Percentiles rank a stretch among this genome's conserved stretches.
Evolutionary conservation across 2,797 vertebrate genomes (phyloP).

Genomic region (Poecilia velifera): DNA sequence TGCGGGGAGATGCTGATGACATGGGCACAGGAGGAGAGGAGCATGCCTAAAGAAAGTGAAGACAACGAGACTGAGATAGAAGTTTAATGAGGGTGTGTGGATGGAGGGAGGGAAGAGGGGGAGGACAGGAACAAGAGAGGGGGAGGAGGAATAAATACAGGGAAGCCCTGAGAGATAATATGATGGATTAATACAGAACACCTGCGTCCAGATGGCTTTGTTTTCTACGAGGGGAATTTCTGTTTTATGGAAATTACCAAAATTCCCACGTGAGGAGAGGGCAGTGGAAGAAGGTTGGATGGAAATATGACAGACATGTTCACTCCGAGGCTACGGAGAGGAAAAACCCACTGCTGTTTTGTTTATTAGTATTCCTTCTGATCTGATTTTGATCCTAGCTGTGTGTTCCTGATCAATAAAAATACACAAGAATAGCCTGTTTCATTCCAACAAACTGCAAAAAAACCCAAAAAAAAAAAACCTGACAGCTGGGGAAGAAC

Average conservation of each 20-base stretch:
- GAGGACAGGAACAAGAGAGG: slow-evolving; percentile 34
- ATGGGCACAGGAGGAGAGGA: slow-evolving; percentile 18
- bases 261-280: slow-evolving; percentile 49
- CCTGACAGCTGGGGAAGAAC: neutral
- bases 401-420: neutral
- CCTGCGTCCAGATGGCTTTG: slow-evolving; percentile 63
- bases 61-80: slow-evolving; percentile 3
- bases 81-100: slow-evolving; percentile 47
- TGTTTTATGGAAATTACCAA: slow-evolving; percentile 1
- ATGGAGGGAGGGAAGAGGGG: slow-evolving; percentile 22
- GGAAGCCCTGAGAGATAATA: slow-evolving; percentile 55
- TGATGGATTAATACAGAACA: slow-evolving; percentile 55
- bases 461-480: neutral
- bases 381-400: neutral
- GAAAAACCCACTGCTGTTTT: slow-evolving; percentile 31
- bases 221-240: slow-evolving; percentile 50
- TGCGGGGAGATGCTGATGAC: neutral
- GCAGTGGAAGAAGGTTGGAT: slow-evolving; percentile 23
- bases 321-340: neutral
- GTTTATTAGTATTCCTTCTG: neutral
- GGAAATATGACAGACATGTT: slow-evolving; percentile 36
- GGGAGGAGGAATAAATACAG: slow-evolving; percentile 18
- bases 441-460: neutral
- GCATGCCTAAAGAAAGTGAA: slow-evolving; percentile 12
- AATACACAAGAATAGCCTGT: neutral